These are phyloP conservation scores for Cynopterus sphinx DNA, from an alignment of 2,797 vertebrate genomes.

Conservation along the genomic window DNA sequence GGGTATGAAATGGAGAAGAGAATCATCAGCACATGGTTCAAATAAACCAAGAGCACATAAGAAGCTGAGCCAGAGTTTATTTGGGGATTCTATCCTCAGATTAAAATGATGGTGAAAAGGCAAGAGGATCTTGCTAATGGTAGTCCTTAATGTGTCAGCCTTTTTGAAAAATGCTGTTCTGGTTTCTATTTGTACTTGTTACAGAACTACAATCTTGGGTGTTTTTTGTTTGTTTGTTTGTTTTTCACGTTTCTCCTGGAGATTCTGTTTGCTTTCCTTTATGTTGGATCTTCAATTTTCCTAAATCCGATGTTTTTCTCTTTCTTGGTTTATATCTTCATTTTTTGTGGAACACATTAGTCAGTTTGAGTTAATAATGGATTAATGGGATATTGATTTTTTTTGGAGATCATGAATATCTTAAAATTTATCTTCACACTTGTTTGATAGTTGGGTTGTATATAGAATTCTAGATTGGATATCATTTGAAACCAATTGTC, in stretches of 20 bases:
- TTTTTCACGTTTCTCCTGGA: neutral
- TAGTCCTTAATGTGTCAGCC: neutral
- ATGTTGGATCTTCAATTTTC: neutral
- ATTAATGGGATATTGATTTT: neutral
- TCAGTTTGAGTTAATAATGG: neutral
- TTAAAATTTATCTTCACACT: neutral
- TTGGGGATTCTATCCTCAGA: neutral
- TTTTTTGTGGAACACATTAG: neutral
- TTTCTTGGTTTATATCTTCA: neutral
- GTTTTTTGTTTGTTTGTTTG: neutral
- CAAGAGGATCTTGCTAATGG: neutral
- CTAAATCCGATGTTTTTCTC: neutral
- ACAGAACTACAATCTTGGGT: neutral
- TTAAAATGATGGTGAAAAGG: neutral
- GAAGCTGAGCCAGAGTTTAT: neutral
- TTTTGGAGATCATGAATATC: neutral
- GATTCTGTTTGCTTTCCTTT: neutral
- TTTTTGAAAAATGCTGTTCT: neutral
- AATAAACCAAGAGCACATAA: neutral
- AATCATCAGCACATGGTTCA: neutral
- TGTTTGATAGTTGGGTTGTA: neutral
- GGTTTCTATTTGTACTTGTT: neutral
- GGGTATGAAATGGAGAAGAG: neutral
- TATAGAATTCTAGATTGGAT: neutral
- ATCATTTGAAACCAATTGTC: neutral